phyloP scores from a whole-genome alignment of 2,113 vertebrate genomes.

The Neopipo cinnamomea region DNA sequence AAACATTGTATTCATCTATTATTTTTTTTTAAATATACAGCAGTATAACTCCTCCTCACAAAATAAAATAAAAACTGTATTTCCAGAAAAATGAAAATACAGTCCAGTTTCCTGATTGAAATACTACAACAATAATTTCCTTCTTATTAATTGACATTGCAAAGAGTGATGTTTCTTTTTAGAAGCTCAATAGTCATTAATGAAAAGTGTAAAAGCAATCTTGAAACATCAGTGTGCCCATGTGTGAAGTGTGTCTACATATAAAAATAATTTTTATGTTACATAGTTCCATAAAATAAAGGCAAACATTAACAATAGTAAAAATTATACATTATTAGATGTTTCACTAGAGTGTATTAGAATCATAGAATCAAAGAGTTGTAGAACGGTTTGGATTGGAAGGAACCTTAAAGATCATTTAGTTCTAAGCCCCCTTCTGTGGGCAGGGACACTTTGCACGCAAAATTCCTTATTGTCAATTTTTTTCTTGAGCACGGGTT shows the following conservation, averaged over 20 bases:
- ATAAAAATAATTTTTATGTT: neutral
- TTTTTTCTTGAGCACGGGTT: neutral
- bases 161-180: neutral
- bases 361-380: neutral
- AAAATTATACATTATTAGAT: neutral
- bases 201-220: neutral
- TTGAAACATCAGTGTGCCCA: neutral
- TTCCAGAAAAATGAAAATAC: neutral
- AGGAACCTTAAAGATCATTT: neutral
- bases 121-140: neutral
- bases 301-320: neutral
- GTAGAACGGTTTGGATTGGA: neutral
- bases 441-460: neutral
- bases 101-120: neutral
- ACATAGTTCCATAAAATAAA: neutral
- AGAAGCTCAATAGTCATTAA: neutral
- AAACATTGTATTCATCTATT: neutral
- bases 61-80: neutral
- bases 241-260: neutral
- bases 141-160: neutral
- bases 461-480: neutral
- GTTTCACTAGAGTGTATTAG: neutral
- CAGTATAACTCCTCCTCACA: neutral
- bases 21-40: neutral
- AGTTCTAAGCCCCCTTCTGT: neutral